These are phyloP conservation scores for Episyrphus balteatus DNA, from an alignment of 1,140 invertebrate genomes.

Conservation along the genomic window DNA sequence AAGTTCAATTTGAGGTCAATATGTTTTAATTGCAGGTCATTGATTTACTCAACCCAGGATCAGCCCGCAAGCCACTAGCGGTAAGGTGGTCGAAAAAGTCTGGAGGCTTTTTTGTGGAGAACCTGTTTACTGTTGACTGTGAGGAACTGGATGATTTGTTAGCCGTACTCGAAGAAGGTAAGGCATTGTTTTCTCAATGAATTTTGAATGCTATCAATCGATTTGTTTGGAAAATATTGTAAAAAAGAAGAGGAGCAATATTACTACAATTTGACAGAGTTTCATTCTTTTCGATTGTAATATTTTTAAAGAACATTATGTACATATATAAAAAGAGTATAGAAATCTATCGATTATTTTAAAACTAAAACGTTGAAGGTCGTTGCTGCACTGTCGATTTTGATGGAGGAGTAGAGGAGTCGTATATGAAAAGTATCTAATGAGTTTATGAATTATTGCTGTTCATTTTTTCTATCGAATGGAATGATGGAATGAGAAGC, in stretches of 20 bases:
- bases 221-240: background rate
- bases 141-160: conserved; percentile 87
- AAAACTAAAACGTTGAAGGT: too few relatives aligned
- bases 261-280: background rate
- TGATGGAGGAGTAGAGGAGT: too few relatives aligned
- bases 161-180: conserved; percentile 90
- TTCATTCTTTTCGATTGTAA: too few relatives aligned
- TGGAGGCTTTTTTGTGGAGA: conserved; percentile 89
- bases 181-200: conserved; percentile 7
- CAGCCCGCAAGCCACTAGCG: conserved; percentile 63
- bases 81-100: conserved; percentile 88
- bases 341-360: too few relatives aligned
- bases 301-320: too few relatives aligned
- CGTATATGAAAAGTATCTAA: too few relatives aligned
- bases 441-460: too few relatives aligned
- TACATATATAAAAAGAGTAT: too few relatives aligned
- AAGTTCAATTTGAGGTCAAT: too few relatives aligned
- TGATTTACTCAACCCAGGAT: conserved; percentile 85
- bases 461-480: too few relatives aligned
- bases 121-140: conserved; percentile 88
- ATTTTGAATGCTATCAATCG: background rate
- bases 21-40: conserved; percentile 57
- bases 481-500: too few relatives aligned
- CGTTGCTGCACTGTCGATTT: too few relatives aligned
- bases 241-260: background rate